Base-by-base conservation (phyloP, 2,113 vertebrate species). In the Accipiter virgatus region DNA sequence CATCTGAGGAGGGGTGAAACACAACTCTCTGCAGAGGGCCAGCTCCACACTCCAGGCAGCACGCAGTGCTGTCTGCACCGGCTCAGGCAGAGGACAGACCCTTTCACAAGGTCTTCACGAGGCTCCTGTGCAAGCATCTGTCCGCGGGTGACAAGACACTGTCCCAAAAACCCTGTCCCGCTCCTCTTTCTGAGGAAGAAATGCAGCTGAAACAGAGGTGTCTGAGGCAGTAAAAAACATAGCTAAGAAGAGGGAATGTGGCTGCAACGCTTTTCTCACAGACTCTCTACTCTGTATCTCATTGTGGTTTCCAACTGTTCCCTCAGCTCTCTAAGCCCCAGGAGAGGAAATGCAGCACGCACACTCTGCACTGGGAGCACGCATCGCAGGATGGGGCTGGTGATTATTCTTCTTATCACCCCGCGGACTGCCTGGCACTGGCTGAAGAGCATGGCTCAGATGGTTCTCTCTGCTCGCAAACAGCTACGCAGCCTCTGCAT, bases 361-460 rank as follows among this genome's bases (percentile, higher is more conserved):
- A 32, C 0, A 1, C 52, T 7, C 75, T 3, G 62, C 0, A 7
- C 70, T 21, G 52, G 68, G 52, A 62, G 81, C 59, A 31, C 4
- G 0, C 2, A 2, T 9, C 6, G 1, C 5, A 47, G 81, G 55
- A 81, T 14, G 8, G 21, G 45, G 16, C 45, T 62, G 0, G 0
- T 19, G 26, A 6, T 42, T 26, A 21, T 62, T 23, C 13, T 20
- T 18, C 61, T 66, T 31, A 48, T 72, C 74, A 19, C 77, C 45
- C 61, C 81, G 29, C 0, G 0, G 52, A 63, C 84, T 4, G 31
- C 61, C 90, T 75, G 77, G 89, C 65, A 45, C 31, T 0, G 23
- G 6, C 72, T n/a, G 47, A 31, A 59, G 65, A 81, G 42, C 0
- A 0, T 13, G 59, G 47, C 86, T 86, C 77, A 5, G 36, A 48